These are phyloP conservation scores for Melanargia galathea DNA, from an alignment of 2,888 invertebrate genomes.

Conservation along the genomic window DNA sequence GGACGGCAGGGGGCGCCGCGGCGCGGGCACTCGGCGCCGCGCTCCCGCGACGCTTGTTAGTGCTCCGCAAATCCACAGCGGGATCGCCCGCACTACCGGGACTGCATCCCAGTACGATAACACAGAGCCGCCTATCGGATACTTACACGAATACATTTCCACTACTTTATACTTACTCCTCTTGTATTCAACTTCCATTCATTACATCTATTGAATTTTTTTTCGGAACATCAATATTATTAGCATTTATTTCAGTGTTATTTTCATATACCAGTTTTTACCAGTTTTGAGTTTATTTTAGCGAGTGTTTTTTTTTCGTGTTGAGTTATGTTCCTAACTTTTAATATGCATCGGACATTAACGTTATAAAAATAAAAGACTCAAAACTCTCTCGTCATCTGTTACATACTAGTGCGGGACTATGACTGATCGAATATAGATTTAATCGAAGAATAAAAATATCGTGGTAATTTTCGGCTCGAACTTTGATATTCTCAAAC, in stretches of 20 bases:
- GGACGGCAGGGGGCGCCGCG: constrained; percentile 80
- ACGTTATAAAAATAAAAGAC: neutral
- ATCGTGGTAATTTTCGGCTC: neutral
- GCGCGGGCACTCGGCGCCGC: constrained; percentile 78
- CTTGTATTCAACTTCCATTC: neutral
- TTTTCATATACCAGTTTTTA: neutral
- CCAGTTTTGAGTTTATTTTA: neutral
- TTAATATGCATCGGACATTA: constrained; percentile 31
- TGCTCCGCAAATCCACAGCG: constrained; percentile 82
- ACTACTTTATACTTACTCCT: neutral
- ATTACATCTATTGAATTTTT: neutral
- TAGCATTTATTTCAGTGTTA: constrained; percentile 5
- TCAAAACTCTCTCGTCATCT: neutral
- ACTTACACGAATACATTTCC: constrained; percentile 16
- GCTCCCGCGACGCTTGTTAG: constrained; percentile 82
- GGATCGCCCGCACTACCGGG: constrained; percentile 81
- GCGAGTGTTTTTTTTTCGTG: constrained; percentile 22
- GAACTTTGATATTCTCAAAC: neutral
- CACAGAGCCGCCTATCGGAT: constrained; percentile 72
- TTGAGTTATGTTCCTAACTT: constrained; percentile 19
- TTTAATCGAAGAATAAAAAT: constrained; percentile 34
- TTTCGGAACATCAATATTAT: neutral
- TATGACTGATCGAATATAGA: constrained; percentile 44
- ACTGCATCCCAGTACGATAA: constrained; percentile 78
- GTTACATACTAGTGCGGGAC: constrained; percentile 32